phyloP scores from a whole-genome alignment of 2,888 invertebrate species.

The Oscheius myriophilus region DNA sequence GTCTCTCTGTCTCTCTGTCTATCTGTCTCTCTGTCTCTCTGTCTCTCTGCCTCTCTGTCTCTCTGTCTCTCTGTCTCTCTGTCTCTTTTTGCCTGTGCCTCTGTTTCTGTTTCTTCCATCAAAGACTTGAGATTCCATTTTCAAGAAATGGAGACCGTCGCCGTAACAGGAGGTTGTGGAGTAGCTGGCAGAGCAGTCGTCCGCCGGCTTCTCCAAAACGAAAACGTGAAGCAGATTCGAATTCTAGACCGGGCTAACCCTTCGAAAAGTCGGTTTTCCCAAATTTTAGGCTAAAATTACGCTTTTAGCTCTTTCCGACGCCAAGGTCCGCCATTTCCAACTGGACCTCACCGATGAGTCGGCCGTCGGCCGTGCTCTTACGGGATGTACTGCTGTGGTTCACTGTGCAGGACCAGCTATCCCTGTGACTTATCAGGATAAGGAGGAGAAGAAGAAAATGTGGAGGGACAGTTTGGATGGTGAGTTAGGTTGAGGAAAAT shows the following conservation, averaged over 20 bases:
- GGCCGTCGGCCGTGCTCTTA: slow-evolving; percentile 41
- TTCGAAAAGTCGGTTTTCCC: slow-evolving; percentile 30
- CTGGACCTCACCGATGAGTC: slow-evolving; percentile 18
- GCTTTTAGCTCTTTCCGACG: not conserved
- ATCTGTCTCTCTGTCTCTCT: not conserved
- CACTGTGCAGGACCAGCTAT: slow-evolving; percentile 47
- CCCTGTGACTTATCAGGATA: slow-evolving; percentile 39
- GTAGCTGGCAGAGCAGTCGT: slow-evolving; percentile 62
- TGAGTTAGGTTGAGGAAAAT: slow-evolving; percentile 2
- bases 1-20: not conserved
- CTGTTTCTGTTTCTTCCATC: too few relatives aligned
- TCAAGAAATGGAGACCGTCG: slow-evolving; percentile 48
- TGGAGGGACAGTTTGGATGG: slow-evolving; percentile 50
- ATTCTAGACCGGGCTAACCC: slow-evolving; percentile 51
- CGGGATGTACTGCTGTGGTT: slow-evolving; percentile 52
- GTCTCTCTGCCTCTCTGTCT: too few relatives aligned
- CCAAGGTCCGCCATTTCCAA: slow-evolving; percentile 10
- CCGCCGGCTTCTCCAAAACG: slow-evolving; percentile 53
- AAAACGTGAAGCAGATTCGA: slow-evolving; percentile 56
- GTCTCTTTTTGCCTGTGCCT: not conserved
- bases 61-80: too few relatives aligned
- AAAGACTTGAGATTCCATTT: too few relatives aligned
- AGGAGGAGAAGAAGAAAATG: slow-evolving; percentile 41
- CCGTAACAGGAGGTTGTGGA: slow-evolving; percentile 65
- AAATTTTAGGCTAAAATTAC: not conserved